Evolutionary conservation across 2,888 invertebrate genomes (phyloP).

Genomic region (Nudaria mundana): DNA sequence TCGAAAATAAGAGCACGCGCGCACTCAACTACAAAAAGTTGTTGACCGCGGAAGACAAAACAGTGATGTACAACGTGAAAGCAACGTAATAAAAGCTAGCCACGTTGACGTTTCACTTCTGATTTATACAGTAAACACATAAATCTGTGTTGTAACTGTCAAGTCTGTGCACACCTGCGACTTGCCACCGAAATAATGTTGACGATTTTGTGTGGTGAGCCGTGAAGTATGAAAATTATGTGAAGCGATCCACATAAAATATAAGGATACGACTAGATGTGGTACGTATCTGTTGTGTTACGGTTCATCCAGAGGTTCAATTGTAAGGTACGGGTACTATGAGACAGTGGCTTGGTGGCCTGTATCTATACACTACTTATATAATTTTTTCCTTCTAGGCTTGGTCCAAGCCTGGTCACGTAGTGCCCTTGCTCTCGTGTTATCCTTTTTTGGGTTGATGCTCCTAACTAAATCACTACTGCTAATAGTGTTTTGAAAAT

Average conservation of each 20-base stretch:
- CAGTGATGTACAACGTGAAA: conserved; percentile 64
- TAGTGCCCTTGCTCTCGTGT: too few relatives aligned
- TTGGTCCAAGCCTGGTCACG: too few relatives aligned
- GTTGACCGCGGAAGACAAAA: conserved; percentile 60
- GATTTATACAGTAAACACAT: conserved; percentile 82
- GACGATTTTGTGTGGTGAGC: conserved; percentile 10
- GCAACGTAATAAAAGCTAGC: conserved; percentile 64
- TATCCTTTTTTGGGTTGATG: too few relatives aligned
- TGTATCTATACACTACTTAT: too few relatives aligned
- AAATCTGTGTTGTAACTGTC: conserved; percentile 80
- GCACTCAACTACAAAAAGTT: conserved; percentile 28
- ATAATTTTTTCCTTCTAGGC: too few relatives aligned
- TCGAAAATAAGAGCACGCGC: conserved; percentile 11
- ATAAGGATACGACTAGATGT: too few relatives aligned
- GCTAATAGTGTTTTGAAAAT: too few relatives aligned
- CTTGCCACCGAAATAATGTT: conserved; percentile 36
- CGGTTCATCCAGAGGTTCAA: too few relatives aligned
- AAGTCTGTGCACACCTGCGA: conserved; percentile 39
- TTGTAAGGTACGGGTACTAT: too few relatives aligned
- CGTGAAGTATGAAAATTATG: conserved; percentile 1
- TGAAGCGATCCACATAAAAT: neutral
- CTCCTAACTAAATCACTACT: too few relatives aligned
- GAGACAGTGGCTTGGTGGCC: too few relatives aligned
- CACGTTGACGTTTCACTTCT: conserved; percentile 58
- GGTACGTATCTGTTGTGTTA: too few relatives aligned